Conservation (phyloP, 2,888 invertebrate genomes). For the Drosophila basisetae region DNA sequence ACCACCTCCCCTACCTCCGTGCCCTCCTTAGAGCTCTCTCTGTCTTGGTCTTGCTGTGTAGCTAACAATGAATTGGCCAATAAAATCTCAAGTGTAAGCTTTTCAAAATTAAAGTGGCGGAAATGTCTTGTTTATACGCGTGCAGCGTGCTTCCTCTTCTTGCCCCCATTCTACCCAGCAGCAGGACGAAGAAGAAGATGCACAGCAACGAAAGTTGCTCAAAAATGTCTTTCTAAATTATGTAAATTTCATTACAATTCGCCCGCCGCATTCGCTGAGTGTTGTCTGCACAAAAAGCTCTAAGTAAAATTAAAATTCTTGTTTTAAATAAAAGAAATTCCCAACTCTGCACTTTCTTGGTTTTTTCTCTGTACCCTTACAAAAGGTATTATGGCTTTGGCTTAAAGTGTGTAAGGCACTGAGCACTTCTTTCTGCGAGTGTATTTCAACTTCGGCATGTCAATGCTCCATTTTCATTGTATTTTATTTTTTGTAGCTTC, state of each 20-base stretch:
- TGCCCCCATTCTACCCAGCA: neutral
- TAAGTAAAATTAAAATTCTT: constrained; percentile 77
- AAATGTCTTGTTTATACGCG: constrained; percentile 76
- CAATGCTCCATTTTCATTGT: neutral
- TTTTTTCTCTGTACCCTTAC: neutral
- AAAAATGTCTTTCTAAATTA: constrained; percentile 78
- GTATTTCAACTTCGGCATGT: neutral
- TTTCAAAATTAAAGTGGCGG: constrained; percentile 79
- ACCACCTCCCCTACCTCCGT: neutral
- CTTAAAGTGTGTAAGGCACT: neutral
- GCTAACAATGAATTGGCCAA: constrained; percentile 80
- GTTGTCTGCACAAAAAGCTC: constrained; percentile 56
- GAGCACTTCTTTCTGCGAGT: neutral
- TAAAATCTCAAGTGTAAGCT: constrained; percentile 81
- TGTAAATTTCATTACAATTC: constrained; percentile 79
- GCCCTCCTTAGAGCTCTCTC: neutral
- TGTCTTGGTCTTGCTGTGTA: constrained; percentile 37
- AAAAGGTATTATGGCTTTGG: neutral
- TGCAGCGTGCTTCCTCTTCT: constrained; percentile 30
- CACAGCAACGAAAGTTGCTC: constrained; percentile 57
- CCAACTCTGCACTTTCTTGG: constrained; percentile 27
- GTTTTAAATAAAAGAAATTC: constrained; percentile 58
- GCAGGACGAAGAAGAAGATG: neutral
- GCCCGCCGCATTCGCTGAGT: constrained; percentile 30
- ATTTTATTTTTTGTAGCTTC: neutral